Evolutionary conservation across 2,113 vertebrate species (phyloP).

Genomic region (Eulemur rufifrons): DNA sequence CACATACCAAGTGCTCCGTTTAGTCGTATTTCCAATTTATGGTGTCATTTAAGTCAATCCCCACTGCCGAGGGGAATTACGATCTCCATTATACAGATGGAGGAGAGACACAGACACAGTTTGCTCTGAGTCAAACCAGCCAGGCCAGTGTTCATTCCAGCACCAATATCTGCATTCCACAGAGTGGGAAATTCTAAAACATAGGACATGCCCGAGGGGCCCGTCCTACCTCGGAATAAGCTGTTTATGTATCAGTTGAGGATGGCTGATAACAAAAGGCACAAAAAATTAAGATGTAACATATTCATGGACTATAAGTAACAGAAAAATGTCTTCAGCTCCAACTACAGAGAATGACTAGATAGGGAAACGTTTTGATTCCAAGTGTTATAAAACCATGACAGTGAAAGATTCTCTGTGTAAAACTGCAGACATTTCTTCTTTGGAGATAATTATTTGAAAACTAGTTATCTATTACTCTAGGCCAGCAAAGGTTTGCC

Average conservation of each 20-base stretch:
- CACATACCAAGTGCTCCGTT: neutral
- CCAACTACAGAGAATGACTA: neutral
- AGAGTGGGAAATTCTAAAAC: slow-evolving; percentile 9
- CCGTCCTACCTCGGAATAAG: neutral
- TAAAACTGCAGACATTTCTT: neutral
- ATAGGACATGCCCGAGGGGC: neutral
- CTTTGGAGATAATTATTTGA: neutral
- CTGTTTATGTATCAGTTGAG: neutral
- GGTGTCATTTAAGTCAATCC: neutral
- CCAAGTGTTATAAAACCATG: neutral
- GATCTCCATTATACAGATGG: neutral
- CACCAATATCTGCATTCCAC: neutral
- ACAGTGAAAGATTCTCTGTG: neutral
- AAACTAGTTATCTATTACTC: neutral
- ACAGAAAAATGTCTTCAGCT: neutral
- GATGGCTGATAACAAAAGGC: neutral
- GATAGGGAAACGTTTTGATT: neutral
- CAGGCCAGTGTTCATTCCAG: neutral
- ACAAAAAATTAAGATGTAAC: neutral
- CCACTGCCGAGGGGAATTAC: neutral
- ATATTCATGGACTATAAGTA: neutral
- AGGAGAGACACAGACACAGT: neutral
- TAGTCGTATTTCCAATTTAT: neutral
- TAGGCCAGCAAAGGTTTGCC: neutral
- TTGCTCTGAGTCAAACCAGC: neutral